These are phyloP conservation scores for Fragum fragum DNA, from an alignment of 2,888 invertebrate genomes.

Conservation along the genomic window DNA sequence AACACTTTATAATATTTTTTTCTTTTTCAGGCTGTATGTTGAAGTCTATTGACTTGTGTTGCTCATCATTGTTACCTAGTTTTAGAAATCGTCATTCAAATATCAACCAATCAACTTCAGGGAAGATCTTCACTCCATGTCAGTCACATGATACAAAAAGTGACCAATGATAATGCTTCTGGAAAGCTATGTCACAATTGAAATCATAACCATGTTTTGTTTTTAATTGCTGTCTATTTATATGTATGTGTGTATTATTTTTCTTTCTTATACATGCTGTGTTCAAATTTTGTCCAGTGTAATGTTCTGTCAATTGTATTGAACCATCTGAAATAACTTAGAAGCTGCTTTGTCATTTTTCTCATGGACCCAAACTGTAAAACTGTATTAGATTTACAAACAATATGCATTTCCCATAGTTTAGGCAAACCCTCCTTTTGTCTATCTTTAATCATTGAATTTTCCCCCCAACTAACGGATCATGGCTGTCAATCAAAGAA, in stretches of 20 bases:
- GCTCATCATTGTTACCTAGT: constrained; percentile 58
- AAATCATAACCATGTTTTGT: constrained; percentile 30
- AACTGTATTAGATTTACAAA: too few species aligned
- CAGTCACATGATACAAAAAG: constrained; percentile 40
- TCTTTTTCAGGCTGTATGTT: constrained; percentile 44
- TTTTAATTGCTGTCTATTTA: constrained; percentile 51
- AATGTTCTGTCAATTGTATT: background rate
- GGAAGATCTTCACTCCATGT: constrained; percentile 68
- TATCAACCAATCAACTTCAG: constrained; percentile 71
- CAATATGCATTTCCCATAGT: too few species aligned
- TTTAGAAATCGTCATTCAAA: constrained; percentile 44
- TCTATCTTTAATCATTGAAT: too few species aligned
- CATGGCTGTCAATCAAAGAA: too few species aligned
- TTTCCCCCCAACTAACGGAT: too few species aligned
- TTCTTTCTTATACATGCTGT: background rate
- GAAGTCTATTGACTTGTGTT: constrained; percentile 52
- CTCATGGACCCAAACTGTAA: too few species aligned
- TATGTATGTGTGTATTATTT: constrained; percentile 40
- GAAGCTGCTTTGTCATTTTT: too few species aligned
- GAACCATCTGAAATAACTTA: too few species aligned
- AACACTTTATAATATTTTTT: background rate
- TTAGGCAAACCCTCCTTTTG: background rate
- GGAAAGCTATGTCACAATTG: constrained; percentile 38
- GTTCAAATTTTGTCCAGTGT: constrained; percentile 13
- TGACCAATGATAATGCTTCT: constrained; percentile 67